Evolutionary conservation across 2,113 vertebrate species (phyloP).

Genomic region (Synodontis membranacea): DNA sequence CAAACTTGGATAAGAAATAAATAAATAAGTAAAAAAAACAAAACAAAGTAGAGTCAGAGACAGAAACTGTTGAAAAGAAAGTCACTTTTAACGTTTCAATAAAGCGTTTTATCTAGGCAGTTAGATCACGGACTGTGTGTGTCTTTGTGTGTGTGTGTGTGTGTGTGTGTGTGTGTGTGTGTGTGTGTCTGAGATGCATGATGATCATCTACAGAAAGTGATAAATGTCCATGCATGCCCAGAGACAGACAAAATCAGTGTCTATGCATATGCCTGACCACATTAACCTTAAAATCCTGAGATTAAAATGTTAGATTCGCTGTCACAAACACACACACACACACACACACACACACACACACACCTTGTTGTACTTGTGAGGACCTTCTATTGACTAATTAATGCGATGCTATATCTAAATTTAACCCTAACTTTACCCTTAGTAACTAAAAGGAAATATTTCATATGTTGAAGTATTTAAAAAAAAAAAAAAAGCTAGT

Average conservation of each 20-base stretch:
- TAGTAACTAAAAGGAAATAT: no score
- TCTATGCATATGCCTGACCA: not conserved
- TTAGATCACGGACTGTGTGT: not conserved
- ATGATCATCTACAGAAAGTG: slow-evolving; percentile 6
- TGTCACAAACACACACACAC: not conserved
- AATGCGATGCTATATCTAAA: not conserved
- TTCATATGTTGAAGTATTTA: no score
- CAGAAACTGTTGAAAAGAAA: slow-evolving; percentile 9
- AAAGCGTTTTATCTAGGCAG: not conserved
- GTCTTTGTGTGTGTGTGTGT: not conserved
- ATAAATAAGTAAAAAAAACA: slow-evolving; percentile 3
- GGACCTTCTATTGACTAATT: not conserved
- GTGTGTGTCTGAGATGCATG: not conserved
- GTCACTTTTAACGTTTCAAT: not conserved
- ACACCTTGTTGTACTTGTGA: not conserved
- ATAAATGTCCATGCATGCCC: slow-evolving; percentile 9
- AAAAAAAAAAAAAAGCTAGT: no score
- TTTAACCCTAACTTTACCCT: not conserved
- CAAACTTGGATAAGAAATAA: slow-evolving; percentile 19
- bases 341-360: not conserved
- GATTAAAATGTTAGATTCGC: not conserved
- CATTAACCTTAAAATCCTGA: not conserved
- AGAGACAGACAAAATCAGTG: not conserved
- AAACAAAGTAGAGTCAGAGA: slow-evolving; percentile 5
- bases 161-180: slow-evolving; percentile 21